Conservation (phyloP, 2,113 vertebrate genomes). For the Carettochelys insculpta region DNA sequence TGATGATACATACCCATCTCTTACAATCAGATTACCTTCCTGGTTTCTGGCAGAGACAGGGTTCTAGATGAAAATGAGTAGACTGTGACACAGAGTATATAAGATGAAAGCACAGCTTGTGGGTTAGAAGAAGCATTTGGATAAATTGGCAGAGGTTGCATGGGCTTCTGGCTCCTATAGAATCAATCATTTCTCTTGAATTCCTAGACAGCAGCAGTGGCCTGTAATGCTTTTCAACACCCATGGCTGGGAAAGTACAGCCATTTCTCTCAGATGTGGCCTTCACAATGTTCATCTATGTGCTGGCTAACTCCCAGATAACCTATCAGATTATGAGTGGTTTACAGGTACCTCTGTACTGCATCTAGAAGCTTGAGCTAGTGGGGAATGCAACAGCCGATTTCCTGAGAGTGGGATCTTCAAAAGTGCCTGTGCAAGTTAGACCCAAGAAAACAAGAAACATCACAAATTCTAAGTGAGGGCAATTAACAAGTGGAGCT, state of each 20-base stretch:
- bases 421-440: background rate
- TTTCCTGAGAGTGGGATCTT: background rate
- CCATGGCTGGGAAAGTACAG: background rate
- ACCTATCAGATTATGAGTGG: rapidly evolving
- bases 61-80: constrained; percentile 30
- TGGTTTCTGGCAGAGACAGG: background rate
- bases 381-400: background rate
- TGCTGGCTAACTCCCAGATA: background rate
- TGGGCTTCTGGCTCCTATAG: background rate
- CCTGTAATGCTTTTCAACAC: background rate
- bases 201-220: background rate
- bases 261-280: background rate
- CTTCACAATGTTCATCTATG: background rate
- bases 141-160: constrained; percentile 58
- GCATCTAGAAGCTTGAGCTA: background rate
- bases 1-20: too few relatives aligned
- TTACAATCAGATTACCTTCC: background rate
- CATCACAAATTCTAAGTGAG: background rate
- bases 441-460: background rate
- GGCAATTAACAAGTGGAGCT: background rate
- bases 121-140: constrained; percentile 57
- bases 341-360: background rate
- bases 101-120: constrained; percentile 17
- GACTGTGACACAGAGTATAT: constrained; percentile 30
- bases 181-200: constrained; percentile 34